Evolutionary conservation across 1,140 invertebrate genomes (phyloP).

Genomic region (Calephelis nemesis): DNA sequence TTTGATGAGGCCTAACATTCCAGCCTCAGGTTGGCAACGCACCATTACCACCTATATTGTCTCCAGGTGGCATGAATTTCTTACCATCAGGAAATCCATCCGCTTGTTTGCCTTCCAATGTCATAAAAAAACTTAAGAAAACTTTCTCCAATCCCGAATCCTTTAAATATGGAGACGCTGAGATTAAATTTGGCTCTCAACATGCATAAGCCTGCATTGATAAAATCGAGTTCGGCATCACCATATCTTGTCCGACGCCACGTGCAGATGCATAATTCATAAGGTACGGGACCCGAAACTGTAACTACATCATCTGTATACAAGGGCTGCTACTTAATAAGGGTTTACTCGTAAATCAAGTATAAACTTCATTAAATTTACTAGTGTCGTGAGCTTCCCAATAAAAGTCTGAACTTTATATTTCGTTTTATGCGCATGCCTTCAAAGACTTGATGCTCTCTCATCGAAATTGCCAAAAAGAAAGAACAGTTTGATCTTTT

Average conservation of each 20-base stretch:
- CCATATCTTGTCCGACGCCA: neutral
- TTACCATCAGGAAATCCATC: too few relatives aligned
- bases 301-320: constrained; percentile 6
- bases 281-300: constrained; percentile 12
- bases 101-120: too few relatives aligned
- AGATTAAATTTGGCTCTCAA: neutral
- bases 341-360: neutral
- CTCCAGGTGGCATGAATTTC: too few relatives aligned
- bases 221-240: constrained; percentile 14
- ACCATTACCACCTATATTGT: too few relatives aligned
- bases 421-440: too few relatives aligned
- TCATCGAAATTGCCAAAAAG: too few relatives aligned
- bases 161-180: neutral
- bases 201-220: constrained; percentile 22
- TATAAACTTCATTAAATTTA: neutral
- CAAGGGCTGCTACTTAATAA: neutral
- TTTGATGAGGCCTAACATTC: too few relatives aligned
- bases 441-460: too few relatives aligned
- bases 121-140: neutral
- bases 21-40: too few relatives aligned
- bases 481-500: too few relatives aligned
- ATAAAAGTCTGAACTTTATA: too few relatives aligned
- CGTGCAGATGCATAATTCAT: constrained; percentile 22
- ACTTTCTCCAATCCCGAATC: neutral
- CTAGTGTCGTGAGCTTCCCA: too few relatives aligned